Conservation (phyloP, 37 sponge, comb jelly and placozoan genomes). For the Beroe forskalii region DNA sequence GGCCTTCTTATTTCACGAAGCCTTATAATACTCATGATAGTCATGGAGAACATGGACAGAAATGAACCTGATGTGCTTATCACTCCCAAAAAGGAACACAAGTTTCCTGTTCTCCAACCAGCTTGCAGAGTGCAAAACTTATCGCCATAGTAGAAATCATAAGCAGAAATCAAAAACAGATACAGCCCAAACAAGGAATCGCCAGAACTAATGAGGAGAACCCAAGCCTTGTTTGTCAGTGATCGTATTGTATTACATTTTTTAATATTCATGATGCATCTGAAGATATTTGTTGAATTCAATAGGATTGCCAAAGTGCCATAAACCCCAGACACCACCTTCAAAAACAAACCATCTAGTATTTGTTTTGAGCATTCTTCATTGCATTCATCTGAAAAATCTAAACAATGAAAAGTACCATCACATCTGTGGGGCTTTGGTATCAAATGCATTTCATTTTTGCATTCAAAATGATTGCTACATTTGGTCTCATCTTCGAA, state of each 20-base stretch:
- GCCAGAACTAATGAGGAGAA: not conserved
- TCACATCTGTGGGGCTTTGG: not conserved
- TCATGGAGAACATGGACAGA: constrained; percentile 11
- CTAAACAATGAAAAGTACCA: not conserved
- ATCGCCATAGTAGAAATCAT: not conserved
- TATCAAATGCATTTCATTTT: not conserved
- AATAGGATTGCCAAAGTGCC: not conserved
- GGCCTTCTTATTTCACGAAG: not conserved
- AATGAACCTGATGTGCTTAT: not conserved
- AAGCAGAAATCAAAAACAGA: not conserved
- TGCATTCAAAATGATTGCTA: not conserved
- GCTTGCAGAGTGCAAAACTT: not conserved
- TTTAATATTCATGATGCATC: not conserved
- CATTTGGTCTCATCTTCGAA: not conserved
- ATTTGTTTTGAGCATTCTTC: not conserved
- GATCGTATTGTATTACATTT: not conserved
- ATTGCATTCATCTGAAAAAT: constrained; percentile 10
- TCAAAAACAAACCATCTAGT: not conserved
- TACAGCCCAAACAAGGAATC: not conserved
- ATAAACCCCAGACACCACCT: not conserved
- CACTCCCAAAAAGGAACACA: not conserved
- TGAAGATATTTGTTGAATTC: not conserved
- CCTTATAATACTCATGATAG: not conserved
- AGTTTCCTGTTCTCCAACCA: not conserved
- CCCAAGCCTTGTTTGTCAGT: not conserved